phyloP scores from a whole-genome alignment of 2,113 vertebrate species.

The Nesogale talazaci region DNA sequence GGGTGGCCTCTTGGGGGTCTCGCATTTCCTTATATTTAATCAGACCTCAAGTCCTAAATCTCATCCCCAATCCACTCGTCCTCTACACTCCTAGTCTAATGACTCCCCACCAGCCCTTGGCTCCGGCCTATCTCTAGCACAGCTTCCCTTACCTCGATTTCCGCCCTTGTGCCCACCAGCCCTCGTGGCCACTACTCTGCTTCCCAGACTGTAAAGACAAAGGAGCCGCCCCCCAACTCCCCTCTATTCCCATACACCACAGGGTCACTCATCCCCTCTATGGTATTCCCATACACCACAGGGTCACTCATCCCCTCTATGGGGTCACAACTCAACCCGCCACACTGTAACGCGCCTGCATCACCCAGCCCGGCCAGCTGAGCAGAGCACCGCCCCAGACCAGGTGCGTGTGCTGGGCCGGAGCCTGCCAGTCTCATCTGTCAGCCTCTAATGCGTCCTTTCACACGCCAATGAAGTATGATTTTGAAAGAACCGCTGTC shows the following conservation, averaged over 20 bases:
- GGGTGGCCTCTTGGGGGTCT: not conserved
- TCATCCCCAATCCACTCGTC: not conserved
- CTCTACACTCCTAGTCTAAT: not conserved
- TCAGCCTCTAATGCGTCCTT: not conserved
- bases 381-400: no score
- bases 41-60: not conserved
- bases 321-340: not conserved
- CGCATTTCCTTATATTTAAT: not conserved
- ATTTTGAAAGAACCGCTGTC: not conserved
- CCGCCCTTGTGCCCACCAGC: not conserved
- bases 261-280: not conserved
- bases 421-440: not conserved
- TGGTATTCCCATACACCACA: not conserved
- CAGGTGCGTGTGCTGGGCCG: not conserved
- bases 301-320: not conserved
- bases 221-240: not conserved
- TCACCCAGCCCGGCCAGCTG: no score
- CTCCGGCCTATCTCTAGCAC: not conserved
- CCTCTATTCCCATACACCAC: not conserved
- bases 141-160: not conserved
- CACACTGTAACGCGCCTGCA: not conserved
- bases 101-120: not conserved
- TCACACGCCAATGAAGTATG: not conserved
- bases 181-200: not conserved
- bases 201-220: not conserved